phyloP scores from a whole-genome alignment of 2,113 vertebrate species.

The Ginglymostoma cirratum region DNA sequence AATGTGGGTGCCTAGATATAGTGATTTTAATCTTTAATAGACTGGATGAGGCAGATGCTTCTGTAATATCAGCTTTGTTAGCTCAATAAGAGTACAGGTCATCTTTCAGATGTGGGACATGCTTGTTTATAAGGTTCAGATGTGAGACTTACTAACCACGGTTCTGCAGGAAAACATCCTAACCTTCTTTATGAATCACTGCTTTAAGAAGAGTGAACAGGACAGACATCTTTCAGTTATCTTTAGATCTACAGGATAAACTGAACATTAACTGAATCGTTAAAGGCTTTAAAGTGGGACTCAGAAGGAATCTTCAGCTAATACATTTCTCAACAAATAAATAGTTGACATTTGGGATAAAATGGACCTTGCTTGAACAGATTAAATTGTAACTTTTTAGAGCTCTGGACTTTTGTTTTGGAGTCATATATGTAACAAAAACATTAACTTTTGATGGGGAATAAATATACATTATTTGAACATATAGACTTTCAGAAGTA shows the following conservation, averaged over 20 bases:
- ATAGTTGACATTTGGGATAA: not conserved
- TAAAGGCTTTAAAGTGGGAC: not conserved
- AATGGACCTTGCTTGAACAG: not conserved
- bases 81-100: not conserved
- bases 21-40: not conserved
- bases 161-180: not conserved
- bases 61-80: not conserved
- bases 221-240: not conserved
- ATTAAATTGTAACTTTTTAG: not conserved
- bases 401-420: not conserved
- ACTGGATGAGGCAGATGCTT: not conserved
- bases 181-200: not conserved
- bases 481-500: conserved; percentile 65
- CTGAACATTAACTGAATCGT: not conserved
- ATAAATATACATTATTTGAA: conserved; percentile 98
- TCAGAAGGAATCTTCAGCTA: not conserved
- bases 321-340: not conserved
- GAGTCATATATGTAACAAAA: conserved; percentile 62
- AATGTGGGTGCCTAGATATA: not conserved
- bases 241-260: not conserved
- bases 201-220: too few relatives aligned
- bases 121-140: not conserved
- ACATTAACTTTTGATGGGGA: conserved; percentile 86
- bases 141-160: not conserved
- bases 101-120: not conserved